Percentiles rank a stretch among this genome's conserved stretches.
These are phyloP conservation scores for Portevinia maculata DNA, from an alignment of 2,888 invertebrate species.

Conservation along the genomic window DNA sequence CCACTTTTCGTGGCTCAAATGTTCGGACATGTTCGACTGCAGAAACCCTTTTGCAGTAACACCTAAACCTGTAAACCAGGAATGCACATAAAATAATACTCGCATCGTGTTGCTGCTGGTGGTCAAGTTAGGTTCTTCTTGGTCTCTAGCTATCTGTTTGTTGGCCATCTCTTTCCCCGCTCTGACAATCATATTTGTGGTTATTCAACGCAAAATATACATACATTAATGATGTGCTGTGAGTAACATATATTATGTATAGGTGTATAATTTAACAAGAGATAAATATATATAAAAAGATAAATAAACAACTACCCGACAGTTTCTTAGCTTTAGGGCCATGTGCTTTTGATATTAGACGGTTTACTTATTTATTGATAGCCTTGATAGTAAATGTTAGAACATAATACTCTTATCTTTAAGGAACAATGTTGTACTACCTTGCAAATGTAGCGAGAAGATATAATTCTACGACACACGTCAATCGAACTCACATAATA, in stretches of 20 bases:
- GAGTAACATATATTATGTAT: conserved; percentile 17
- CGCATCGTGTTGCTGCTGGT: conserved; percentile 37
- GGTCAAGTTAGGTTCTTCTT: conserved; percentile 15
- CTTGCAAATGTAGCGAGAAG: too few relatives aligned
- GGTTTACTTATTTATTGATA: too few relatives aligned
- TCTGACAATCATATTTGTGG: conserved; percentile 49
- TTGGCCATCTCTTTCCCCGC: conserved; percentile 37
- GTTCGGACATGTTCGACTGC: conserved; percentile 61
- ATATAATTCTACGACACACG: too few relatives aligned
- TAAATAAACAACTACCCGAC: too few relatives aligned
- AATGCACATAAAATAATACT: conserved; percentile 65
- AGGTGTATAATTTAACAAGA: conserved; percentile 30
- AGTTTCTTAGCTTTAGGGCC: too few relatives aligned
- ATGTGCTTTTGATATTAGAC: too few relatives aligned
- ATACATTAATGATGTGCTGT: conserved; percentile 4
- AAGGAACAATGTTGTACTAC: too few relatives aligned
- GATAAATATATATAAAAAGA: conserved; percentile 48
- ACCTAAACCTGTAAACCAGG: conserved; percentile 62
- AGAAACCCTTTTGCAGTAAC: conserved; percentile 61
- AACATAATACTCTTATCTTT: too few relatives aligned
- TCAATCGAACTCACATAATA: too few relatives aligned
- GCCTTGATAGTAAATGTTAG: too few relatives aligned
- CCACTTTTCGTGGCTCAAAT: conserved; percentile 47
- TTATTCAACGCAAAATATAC: conserved; percentile 55
- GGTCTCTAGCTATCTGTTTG: conserved; percentile 30